Base-by-base conservation (phyloP, 2,113 vertebrate genomes). In the Scomber japonicus region DNA sequence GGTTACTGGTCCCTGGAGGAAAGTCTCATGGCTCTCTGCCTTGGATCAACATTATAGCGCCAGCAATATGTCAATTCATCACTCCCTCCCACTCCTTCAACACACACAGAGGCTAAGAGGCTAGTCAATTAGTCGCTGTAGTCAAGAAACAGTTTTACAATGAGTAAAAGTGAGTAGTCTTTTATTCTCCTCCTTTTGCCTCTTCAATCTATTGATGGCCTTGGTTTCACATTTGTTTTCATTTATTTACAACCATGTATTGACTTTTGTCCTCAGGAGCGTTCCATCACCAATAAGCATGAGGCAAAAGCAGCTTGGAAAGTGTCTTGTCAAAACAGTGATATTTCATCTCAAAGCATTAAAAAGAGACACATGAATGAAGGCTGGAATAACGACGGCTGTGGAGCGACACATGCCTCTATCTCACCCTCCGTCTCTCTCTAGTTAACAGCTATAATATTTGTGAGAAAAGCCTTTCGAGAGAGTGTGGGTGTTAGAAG, bases 31-130 rank as follows among this genome's bases (percentile, higher is more conserved):
- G 82, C 73, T 87, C 82, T 79, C 86, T 86, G 83, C 80, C 75
- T 91, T 85, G 87, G 90, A 92, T 92, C 92, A 92, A 90, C 92
- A 90, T 89, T 83, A 89, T 78, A 81, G 80, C 49, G 78, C 77
- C 60, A 75, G 82, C 85, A 83, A 92, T 90, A 88, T 89, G 86
- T 92, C 92, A 94, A 92, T 92, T 88, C 83, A 88, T 85, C 85
- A 82, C 79, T 77, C 86, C 49, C 50, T 59, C 7, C 53, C 21
- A 17, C 76, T 68, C 21, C 59, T 45, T 48, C 59, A 21, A 55
- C 65, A 49, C 79, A 68, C 83, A 59, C 27, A 21, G 66, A 72
- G 27, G 56, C 75, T 45, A n/a, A 61, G 62, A 83, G 76, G 66
- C 83, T 53, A 81, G 80, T 88, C 86, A 91, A 90, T 92, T 91